Evolutionary conservation across 2,113 vertebrate genomes (phyloP).

Genomic region (Ailurus styani): DNA sequence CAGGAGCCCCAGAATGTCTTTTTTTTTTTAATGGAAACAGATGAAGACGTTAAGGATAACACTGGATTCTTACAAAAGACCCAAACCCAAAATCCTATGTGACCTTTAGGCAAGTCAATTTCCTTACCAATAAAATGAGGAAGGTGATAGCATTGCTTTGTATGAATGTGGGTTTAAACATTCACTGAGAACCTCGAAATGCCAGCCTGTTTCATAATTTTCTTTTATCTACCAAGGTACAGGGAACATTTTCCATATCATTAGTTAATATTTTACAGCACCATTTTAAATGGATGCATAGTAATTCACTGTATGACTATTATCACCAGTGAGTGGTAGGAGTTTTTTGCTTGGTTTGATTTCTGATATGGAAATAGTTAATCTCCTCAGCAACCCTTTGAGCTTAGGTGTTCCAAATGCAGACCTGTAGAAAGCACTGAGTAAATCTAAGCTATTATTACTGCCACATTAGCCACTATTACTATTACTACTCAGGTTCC

Average conservation of each 20-base stretch:
- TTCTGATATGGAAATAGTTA: neutral
- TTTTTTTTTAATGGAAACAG: neutral
- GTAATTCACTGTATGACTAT: neutral
- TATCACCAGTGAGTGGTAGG: neutral
- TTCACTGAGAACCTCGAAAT: neutral
- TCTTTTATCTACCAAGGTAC: neutral
- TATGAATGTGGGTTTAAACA: neutral
- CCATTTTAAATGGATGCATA: neutral
- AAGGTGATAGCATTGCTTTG: neutral
- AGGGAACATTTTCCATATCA: neutral
- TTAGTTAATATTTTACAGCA: conserved; percentile 21
- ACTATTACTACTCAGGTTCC: neutral
- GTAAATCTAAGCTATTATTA: neutral
- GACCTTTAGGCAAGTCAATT: neutral
- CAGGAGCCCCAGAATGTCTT: too few species aligned
- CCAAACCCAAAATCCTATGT: neutral
- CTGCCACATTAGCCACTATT: neutral
- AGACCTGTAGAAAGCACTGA: neutral
- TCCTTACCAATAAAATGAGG: neutral
- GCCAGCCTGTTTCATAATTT: neutral
- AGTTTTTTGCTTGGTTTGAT: neutral
- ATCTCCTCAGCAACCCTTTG: neutral
- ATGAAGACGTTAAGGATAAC: neutral
- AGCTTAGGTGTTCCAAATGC: neutral
- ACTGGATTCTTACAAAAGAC: neutral